These are phyloP conservation scores for Eupithecia inturbata DNA, from an alignment of 2,888 invertebrate species.

Conservation along the genomic window DNA sequence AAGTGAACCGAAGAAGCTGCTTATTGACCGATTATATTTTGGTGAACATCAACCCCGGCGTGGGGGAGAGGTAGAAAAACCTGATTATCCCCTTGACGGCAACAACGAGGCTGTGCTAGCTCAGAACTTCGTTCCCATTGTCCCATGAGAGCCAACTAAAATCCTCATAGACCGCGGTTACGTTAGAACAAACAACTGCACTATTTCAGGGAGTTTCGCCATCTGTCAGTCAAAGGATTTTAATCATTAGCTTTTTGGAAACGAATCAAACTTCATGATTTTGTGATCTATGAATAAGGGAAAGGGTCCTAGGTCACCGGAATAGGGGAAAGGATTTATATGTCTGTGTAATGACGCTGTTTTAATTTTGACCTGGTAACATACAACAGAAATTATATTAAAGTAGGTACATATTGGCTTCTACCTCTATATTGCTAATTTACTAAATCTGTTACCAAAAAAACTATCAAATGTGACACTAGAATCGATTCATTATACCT, in stretches of 20 bases:
- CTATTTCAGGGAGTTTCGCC: neutral
- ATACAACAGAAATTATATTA: too few relatives aligned
- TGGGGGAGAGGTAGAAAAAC: neutral
- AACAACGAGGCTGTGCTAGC: neutral
- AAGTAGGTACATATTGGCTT: too few relatives aligned
- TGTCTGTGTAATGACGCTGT: too few relatives aligned
- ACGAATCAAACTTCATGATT: neutral
- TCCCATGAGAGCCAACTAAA: neutral
- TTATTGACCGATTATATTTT: neutral
- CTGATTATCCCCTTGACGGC: constrained; percentile 1
- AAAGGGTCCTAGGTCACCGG: too few relatives aligned
- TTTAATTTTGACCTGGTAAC: neutral
- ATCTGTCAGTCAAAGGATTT: constrained; percentile 3
- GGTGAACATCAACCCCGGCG: neutral
- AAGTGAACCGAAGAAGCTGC: neutral
- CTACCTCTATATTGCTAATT: too few relatives aligned
- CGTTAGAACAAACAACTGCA: neutral
- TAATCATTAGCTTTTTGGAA: neutral
- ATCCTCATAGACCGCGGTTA: neutral
- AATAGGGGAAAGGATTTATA: neutral
- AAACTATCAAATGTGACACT: too few relatives aligned
- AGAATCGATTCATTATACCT: too few relatives aligned
- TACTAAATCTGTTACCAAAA: neutral
- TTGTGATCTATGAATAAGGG: neutral
- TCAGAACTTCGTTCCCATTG: neutral